Conservation (phyloP, 2,797 vertebrate species). For the Pteronotus mesoamericanus region DNA sequence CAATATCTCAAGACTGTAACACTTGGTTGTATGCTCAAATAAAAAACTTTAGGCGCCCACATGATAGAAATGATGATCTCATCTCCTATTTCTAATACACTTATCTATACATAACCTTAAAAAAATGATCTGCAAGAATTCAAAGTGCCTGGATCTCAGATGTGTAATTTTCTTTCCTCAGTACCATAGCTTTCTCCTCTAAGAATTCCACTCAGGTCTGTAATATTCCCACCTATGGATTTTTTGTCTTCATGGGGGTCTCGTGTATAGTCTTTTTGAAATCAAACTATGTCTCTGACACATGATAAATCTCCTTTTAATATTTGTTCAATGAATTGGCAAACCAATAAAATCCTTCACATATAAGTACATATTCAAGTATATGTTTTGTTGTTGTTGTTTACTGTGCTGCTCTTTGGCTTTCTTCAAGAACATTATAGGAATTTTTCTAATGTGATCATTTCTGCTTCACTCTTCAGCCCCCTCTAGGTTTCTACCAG, state of each 20-base stretch:
- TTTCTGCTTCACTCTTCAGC: neutral
- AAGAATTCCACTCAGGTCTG: neutral
- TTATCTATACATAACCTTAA: neutral
- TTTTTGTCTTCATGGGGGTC: neutral
- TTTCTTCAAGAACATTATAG: neutral
- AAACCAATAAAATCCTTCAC: neutral
- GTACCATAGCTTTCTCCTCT: fast-evolving
- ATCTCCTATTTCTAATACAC: neutral
- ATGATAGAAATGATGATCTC: neutral
- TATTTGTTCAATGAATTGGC: neutral
- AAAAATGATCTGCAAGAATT: neutral
- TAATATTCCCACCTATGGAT: neutral
- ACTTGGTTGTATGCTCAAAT: neutral
- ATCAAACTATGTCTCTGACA: neutral
- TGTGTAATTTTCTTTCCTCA: neutral
- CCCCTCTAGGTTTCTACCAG: neutral
- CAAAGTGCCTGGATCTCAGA: neutral
- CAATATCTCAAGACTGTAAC: neutral
- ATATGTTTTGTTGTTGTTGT: no score
- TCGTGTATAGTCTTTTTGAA: neutral
- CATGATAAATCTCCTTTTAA: neutral
- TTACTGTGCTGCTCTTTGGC: neutral
- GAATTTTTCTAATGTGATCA: neutral
- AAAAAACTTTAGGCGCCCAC: neutral
- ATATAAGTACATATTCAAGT: neutral